phyloP scores from a whole-genome alignment of 2,113 vertebrate species.

The Axis porcinus region DNA sequence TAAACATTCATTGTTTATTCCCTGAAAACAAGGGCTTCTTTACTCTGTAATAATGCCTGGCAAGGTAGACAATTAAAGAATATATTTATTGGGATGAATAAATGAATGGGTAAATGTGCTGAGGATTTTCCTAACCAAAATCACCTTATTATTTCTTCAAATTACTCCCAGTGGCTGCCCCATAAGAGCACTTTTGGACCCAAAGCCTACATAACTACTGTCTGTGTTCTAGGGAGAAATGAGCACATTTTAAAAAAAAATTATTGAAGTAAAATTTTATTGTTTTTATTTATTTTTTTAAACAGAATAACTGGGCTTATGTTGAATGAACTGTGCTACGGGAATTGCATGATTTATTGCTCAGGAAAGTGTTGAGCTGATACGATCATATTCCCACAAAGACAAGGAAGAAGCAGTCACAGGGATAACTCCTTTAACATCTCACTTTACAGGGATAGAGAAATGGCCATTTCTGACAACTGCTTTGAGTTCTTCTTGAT shows the following conservation, averaged over 20 bases:
- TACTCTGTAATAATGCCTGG: neutral
- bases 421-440: neutral
- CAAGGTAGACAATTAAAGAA: neutral
- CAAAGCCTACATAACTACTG: neutral
- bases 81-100: neutral
- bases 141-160: neutral
- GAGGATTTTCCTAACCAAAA: neutral
- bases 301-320: neutral
- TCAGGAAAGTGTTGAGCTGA: neutral
- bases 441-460: neutral
- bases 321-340: neutral
- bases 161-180: neutral
- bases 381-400: neutral
- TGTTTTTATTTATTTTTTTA: neutral
- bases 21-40: neutral
- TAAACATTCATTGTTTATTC: neutral
- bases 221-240: neutral
- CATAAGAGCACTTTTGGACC: neutral
- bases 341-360: neutral
- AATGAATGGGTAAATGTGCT: neutral
- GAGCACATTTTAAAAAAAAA: neutral
- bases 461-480: neutral
- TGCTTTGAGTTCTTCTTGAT: neutral
- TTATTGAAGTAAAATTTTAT: neutral
- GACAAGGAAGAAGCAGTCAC: neutral